These are phyloP conservation scores for Lutjanus erythropterus DNA, from an alignment of 2,113 vertebrate genomes.

Conservation along the genomic window DNA sequence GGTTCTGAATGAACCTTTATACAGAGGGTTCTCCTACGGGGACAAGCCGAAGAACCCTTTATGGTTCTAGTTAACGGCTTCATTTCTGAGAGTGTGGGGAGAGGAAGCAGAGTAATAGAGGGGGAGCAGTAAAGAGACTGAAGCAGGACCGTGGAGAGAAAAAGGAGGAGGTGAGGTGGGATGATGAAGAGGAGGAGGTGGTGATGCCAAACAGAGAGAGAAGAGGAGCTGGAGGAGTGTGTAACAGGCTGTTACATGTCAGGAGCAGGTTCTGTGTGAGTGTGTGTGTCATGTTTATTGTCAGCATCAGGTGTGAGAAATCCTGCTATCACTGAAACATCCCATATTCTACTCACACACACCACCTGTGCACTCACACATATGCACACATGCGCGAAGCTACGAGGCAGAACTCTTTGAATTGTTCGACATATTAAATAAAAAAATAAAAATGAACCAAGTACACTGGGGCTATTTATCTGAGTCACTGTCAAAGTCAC, in stretches of 20 bases:
- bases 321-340: constrained; percentile 38
- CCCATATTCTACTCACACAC: constrained; percentile 15
- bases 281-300: constrained; percentile 18
- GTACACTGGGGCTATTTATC: constrained; percentile 28
- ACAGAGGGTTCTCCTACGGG: no score
- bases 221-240: constrained; percentile 30
- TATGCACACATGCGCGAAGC: background rate
- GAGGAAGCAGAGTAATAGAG: background rate
- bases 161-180: background rate
- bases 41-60: no score
- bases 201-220: constrained; percentile 32
- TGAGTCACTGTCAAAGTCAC: constrained; percentile 54
- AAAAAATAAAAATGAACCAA: constrained; percentile 1
- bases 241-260: constrained; percentile 66
- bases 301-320: constrained; percentile 66
- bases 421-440: constrained; percentile 34
- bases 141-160: background rate
- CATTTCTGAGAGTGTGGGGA: no score
- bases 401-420: constrained; percentile 29
- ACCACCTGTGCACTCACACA: constrained; percentile 26
- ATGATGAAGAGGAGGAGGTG: constrained; percentile 44
- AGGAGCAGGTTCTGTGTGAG: constrained; percentile 43
- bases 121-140: constrained; percentile 23
- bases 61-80: no score
- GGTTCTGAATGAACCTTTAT: no score